Evolutionary conservation across 2,797 vertebrate species (phyloP).

Genomic region (Avahi laniger): DNA sequence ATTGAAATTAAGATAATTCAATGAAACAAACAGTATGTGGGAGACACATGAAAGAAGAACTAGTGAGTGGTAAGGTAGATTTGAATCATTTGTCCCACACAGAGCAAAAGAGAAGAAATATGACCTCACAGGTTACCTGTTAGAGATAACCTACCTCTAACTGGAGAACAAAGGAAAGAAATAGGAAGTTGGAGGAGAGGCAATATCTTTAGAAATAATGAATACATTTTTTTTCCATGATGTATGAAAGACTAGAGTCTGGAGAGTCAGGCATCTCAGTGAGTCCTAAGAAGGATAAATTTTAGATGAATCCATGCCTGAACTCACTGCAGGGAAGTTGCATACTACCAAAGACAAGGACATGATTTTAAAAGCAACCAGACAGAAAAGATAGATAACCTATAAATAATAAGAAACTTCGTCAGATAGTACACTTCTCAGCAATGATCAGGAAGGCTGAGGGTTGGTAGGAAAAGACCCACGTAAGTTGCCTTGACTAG

Average conservation of each 20-base stretch:
- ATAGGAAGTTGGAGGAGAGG: neutral
- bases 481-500: fast-evolving
- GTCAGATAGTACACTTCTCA: no score
- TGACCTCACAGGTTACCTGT: no score
- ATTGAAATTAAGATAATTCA: neutral
- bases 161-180: neutral
- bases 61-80: neutral
- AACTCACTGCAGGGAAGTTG: neutral
- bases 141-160: neutral
- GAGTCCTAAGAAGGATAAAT: neutral
- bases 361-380: neutral
- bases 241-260: neutral
- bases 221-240: neutral
- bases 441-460: neutral
- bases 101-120: neutral
- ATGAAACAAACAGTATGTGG: neutral
- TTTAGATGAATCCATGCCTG: neutral
- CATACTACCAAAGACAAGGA: neutral
- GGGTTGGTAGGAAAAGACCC: neutral
- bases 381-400: neutral
- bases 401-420: neutral
- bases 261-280: neutral
- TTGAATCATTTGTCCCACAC: neutral
- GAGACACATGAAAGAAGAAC: neutral
- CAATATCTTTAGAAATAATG: neutral